phyloP scores from a whole-genome alignment of 2,113 vertebrate species.

The Vulpes vulpes region DNA sequence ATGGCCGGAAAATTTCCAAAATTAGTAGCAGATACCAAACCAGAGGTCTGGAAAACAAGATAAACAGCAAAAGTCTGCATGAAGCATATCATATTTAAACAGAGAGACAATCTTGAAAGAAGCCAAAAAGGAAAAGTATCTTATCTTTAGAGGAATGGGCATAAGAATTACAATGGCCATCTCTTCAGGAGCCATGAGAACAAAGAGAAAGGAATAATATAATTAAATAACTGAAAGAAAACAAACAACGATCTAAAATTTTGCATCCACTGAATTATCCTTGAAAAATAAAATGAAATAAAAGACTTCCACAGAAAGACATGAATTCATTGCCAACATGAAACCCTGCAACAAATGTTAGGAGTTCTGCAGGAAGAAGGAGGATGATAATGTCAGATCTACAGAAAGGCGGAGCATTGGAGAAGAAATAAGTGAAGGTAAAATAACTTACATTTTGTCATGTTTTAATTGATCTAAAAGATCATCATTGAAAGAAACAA shows the following conservation, averaged over 20 bases:
- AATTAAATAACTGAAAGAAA: neutral
- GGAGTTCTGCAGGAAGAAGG: neutral
- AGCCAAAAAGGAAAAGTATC: neutral
- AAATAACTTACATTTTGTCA: neutral
- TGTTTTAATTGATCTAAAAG: neutral
- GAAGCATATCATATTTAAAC: no score
- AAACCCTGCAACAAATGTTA: neutral
- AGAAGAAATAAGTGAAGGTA: neutral
- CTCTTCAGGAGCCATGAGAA: accelerated
- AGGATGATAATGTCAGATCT: neutral
- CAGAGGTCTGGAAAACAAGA: neutral
- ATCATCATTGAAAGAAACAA: neutral
- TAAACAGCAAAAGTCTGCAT: neutral
- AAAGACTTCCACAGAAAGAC: neutral
- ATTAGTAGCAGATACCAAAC: no score
- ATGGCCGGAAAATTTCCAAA: neutral
- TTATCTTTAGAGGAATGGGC: neutral
- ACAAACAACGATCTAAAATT: neutral
- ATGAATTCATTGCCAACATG: neutral
- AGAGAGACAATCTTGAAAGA: neutral
- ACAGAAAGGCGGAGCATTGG: accelerated
- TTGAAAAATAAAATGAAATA: neutral
- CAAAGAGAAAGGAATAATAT: accelerated
- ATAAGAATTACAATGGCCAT: accelerated
- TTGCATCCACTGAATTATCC: accelerated